Conservation (phyloP, 2,888 invertebrate genomes). For the Glyphotaelius pellucidus region DNA sequence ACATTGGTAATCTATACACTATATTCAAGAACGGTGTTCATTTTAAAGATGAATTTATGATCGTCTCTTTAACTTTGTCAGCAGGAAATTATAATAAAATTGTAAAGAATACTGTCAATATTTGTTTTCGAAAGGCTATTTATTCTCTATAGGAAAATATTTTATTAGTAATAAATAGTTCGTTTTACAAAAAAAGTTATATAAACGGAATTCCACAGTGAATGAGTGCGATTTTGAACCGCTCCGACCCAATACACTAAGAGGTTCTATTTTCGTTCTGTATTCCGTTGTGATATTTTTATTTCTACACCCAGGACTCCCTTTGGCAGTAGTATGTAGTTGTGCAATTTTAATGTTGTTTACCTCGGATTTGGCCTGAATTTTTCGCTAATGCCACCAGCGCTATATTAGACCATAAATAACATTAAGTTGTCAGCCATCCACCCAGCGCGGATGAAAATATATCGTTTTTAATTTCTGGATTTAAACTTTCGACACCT, state of each 20-base stretch:
- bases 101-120: no score
- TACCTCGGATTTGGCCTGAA: background rate
- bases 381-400: background rate
- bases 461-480: constrained; percentile 55
- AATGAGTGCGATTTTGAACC: no score
- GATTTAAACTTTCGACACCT: constrained; percentile 28
- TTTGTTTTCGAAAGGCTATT: no score
- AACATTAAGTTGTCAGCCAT: constrained; percentile 35
- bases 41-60: no score
- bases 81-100: no score
- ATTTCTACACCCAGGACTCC: background rate
- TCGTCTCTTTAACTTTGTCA: no score
- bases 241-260: background rate
- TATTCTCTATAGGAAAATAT: no score
- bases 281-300: background rate
- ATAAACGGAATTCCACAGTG: no score
- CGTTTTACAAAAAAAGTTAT: no score
- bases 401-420: constrained; percentile 45
- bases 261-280: background rate
- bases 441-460: constrained; percentile 46
- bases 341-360: constrained; percentile 2
- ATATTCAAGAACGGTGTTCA: no score
- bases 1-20: no score
- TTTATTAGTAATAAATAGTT: no score
- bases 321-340: background rate